Evolutionary conservation across 2,888 invertebrate genomes (phyloP).

Genomic region (Synergus laeviventris): DNA sequence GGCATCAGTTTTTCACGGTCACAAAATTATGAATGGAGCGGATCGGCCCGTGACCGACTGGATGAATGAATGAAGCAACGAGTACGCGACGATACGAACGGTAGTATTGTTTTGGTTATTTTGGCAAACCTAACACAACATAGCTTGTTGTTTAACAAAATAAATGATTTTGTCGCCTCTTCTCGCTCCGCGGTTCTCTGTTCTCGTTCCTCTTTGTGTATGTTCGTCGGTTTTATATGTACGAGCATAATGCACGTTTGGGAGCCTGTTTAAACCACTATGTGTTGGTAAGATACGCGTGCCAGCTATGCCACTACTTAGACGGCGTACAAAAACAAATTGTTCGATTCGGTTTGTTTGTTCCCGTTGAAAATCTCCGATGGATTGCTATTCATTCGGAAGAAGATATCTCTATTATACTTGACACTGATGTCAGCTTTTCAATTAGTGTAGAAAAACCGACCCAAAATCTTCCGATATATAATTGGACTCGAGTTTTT

Average conservation of each 20-base stretch:
- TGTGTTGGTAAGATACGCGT: conserved; percentile 54
- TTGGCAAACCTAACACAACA: conserved; percentile 75
- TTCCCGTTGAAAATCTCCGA: conserved; percentile 49
- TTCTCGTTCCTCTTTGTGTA: conserved; percentile 42
- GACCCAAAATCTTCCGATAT: too few relatives aligned
- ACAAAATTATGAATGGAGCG: conserved; percentile 41
- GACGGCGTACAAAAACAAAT: conserved; percentile 65
- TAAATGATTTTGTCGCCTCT: conserved; percentile 72
- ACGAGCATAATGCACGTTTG: conserved; percentile 35
- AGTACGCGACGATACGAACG: conserved; percentile 47
- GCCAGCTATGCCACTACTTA: conserved; percentile 63
- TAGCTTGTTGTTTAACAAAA: conserved; percentile 74
- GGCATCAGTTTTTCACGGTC: neutral
- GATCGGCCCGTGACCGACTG: conserved; percentile 20
- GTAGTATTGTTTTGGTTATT: conserved; percentile 73
- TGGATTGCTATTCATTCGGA: conserved; percentile 44
- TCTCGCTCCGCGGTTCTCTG: conserved; percentile 53
- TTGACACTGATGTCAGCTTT: conserved; percentile 32
- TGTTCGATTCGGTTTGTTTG: conserved; percentile 64
- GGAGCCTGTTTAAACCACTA: conserved; percentile 38
- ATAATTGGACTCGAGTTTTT: too few relatives aligned
- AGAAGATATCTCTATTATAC: conserved; percentile 37
- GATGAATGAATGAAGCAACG: conserved; percentile 45
- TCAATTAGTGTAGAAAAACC: neutral
- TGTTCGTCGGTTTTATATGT: conserved; percentile 24